A percentile compares a stretch with the other conserved stretches of the same genome.
These are phyloP conservation scores for Sapajus apella DNA, from an alignment of 2,113 vertebrate species.

Conservation along the genomic window DNA sequence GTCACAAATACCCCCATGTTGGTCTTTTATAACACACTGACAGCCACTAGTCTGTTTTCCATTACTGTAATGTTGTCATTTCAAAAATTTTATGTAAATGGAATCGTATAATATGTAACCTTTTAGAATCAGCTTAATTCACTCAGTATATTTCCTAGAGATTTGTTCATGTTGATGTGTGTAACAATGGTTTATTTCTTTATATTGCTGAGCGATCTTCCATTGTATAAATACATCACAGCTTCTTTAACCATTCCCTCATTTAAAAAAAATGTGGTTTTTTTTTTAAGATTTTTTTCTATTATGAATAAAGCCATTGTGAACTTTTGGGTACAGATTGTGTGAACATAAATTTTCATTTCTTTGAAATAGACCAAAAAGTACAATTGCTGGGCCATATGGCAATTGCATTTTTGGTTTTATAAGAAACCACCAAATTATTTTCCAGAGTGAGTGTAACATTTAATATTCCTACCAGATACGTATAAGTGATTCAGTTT, in stretches of 20 bases:
- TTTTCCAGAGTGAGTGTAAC: neutral
- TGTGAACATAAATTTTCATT: neutral
- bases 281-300: neutral
- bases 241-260: neutral
- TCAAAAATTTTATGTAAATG: neutral
- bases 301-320: neutral
- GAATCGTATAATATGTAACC: neutral
- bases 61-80: neutral
- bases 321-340: neutral
- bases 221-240: neutral
- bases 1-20: neutral
- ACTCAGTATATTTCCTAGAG: neutral
- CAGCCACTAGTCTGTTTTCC: neutral
- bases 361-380: neutral
- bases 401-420: neutral
- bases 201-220: neutral
- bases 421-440: neutral
- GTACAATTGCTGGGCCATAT: neutral
- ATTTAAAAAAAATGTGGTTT: too few relatives aligned
- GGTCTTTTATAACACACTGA: neutral
- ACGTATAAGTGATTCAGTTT: neutral
- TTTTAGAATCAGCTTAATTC: neutral
- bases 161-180: neutral
- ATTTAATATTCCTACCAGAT: neutral
- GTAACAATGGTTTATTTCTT: neutral